A percentile compares a stretch with the other conserved stretches of the same genome.
phyloP scores from a whole-genome alignment of 2,113 vertebrate species.

The Meleagris gallopavo region DNA sequence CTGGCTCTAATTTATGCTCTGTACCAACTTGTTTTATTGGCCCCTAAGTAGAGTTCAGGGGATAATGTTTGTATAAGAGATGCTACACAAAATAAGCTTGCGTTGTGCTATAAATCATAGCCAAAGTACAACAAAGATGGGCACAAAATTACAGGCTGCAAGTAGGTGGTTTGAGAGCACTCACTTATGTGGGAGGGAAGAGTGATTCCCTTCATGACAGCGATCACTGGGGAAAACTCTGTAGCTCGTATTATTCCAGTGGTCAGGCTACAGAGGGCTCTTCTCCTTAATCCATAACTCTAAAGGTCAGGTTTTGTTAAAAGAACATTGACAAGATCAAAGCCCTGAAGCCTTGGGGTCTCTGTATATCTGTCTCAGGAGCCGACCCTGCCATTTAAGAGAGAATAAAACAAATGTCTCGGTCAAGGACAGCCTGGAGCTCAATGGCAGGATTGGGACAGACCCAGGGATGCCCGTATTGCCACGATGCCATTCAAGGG shows the following conservation, averaged over 20 bases:
- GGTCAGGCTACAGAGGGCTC: background rate
- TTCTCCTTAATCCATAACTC: background rate
- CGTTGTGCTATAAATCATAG: slow-evolving; percentile 22
- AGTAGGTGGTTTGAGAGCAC: background rate
- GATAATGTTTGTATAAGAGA: slow-evolving; percentile 7
- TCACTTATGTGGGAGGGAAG: background rate
- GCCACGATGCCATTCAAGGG: background rate
- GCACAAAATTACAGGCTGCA: slow-evolving; percentile 6
- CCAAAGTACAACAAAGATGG: background rate
- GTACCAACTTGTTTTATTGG: background rate
- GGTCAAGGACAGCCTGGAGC: background rate
- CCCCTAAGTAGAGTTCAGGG: background rate
- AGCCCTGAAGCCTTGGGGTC: background rate
- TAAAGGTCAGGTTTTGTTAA: background rate
- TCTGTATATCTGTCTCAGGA: background rate
- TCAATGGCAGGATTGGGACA: background rate
- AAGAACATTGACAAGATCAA: background rate
- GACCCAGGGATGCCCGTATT: background rate
- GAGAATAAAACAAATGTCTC: background rate
- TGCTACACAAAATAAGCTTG: slow-evolving; percentile 24
- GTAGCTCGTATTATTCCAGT: background rate
- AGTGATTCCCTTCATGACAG: background rate
- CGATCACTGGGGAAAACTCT: background rate
- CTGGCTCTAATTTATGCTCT: background rate
- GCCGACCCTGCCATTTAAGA: background rate